Conservation (phyloP, 2,797 vertebrate species). For the Ceryle rudis region DNA sequence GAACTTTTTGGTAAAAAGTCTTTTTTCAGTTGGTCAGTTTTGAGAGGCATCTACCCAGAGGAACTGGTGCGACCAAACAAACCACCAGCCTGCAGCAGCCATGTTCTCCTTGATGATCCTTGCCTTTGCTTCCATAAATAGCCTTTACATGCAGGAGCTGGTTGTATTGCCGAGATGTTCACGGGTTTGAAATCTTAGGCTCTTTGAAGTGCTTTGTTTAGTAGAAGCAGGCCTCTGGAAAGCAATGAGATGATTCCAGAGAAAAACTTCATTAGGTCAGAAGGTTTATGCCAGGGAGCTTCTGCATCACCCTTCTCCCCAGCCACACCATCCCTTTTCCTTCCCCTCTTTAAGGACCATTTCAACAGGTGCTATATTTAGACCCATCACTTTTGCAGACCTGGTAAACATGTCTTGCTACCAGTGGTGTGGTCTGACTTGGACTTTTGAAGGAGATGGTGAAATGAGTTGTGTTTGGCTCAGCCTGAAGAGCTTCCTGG, state of each 20-base stretch:
- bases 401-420: background rate
- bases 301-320: background rate
- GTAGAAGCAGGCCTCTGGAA: background rate
- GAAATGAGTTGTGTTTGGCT: conserved; percentile 20
- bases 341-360: background rate
- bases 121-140: background rate
- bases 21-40: background rate
- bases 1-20: background rate
- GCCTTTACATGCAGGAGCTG: background rate
- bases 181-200: background rate
- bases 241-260: background rate
- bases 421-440: background rate
- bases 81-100: background rate
- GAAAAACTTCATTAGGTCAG: background rate
- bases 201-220: background rate
- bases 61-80: background rate
- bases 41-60: background rate
- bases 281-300: background rate
- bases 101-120: background rate
- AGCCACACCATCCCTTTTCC: background rate
- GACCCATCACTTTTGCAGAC: background rate
- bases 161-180: background rate
- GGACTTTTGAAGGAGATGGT: background rate
- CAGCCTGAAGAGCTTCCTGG: background rate
- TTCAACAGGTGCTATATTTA: background rate